Conservation (phyloP, 2,888 invertebrate genomes). For the Malacosoma neustria region DNA sequence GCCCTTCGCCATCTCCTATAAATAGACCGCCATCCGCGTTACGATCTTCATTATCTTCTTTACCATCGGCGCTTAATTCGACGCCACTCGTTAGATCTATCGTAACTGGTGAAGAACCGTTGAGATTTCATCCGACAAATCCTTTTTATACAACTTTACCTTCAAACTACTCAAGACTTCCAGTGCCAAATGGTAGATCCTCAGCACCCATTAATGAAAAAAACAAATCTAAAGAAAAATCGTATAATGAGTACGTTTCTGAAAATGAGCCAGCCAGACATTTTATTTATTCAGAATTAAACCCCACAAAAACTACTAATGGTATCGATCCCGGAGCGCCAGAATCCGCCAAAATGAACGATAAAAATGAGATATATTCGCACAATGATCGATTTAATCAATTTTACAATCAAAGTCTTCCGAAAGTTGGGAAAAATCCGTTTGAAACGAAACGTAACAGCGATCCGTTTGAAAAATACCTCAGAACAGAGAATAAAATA, state of each 20-base stretch:
- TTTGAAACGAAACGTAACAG: slow-evolving; percentile 48
- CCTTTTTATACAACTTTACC: slow-evolving; percentile 67
- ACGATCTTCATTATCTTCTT: slow-evolving; percentile 42
- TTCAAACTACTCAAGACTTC: slow-evolving; percentile 53
- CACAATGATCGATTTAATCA: slow-evolving; percentile 27
- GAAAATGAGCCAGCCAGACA: slow-evolving; percentile 44
- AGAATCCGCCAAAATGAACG: slow-evolving; percentile 22
- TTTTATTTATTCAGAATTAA: slow-evolving; percentile 30
- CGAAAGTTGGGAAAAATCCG: slow-evolving; percentile 41
- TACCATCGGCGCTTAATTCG: slow-evolving; percentile 44
- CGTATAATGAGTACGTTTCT: slow-evolving; percentile 29
- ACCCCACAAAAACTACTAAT: slow-evolving; percentile 27
- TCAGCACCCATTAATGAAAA: slow-evolving; percentile 51
- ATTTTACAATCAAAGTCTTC: slow-evolving; percentile 29
- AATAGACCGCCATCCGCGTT: slow-evolving; percentile 35
- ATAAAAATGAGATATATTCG: slow-evolving; percentile 27
- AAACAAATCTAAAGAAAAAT: slow-evolving; percentile 40
- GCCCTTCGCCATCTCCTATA: slow-evolving; percentile 43
- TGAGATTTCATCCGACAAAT: slow-evolving; percentile 61
- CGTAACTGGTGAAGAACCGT: slow-evolving; percentile 37
- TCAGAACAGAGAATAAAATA: slow-evolving; percentile 31
- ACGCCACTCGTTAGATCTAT: slow-evolving; percentile 47
- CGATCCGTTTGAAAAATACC: slow-evolving; percentile 54
- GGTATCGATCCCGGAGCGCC: slow-evolving; percentile 25
- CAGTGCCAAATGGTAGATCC: slow-evolving; percentile 52